Percentiles rank a stretch among this genome's conserved stretches.
phyloP scores from a whole-genome alignment of 2,888 invertebrate species.

The Drosophila austrosaltans region DNA sequence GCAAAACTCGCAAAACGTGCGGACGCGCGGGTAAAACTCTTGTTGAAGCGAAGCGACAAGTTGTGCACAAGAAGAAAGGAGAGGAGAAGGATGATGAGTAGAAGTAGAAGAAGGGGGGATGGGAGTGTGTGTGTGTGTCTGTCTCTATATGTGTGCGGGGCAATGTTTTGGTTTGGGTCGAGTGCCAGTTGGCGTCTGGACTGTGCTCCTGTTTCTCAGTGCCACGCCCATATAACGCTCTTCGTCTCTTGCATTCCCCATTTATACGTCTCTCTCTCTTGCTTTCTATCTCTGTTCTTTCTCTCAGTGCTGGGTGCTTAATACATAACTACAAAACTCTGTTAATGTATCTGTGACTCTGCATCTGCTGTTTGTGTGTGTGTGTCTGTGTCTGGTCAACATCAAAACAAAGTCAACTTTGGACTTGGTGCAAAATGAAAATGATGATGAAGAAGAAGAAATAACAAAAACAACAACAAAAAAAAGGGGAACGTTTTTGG shows the following conservation, averaged over 20 bases:
- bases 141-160: too few relatives aligned
- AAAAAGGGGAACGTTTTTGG: constrained; percentile 70
- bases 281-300: constrained; percentile 19
- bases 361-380: constrained; percentile 21
- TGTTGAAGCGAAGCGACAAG: constrained; percentile 9
- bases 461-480: constrained; percentile 5
- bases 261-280: constrained; percentile 7
- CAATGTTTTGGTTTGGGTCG: constrained; percentile 23
- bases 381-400: constrained; percentile 46
- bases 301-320: too few relatives aligned
- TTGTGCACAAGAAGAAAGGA: background rate
- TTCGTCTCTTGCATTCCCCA: constrained; percentile 44
- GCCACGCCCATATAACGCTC: constrained; percentile 66
- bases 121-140: background rate
- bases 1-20: constrained; percentile 66
- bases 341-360: constrained; percentile 16
- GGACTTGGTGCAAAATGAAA: constrained; percentile 15
- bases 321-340: too few relatives aligned
- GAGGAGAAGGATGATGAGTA: background rate
- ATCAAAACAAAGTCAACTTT: constrained; percentile 64
- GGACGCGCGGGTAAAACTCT: constrained; percentile 37
- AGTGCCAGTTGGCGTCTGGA: constrained; percentile 51
- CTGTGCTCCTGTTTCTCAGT: constrained; percentile 69
- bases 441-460: background rate
- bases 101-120: background rate